Base-by-base conservation (phyloP, 2,797 vertebrate species). In the Discoglossus pictus region DNA sequence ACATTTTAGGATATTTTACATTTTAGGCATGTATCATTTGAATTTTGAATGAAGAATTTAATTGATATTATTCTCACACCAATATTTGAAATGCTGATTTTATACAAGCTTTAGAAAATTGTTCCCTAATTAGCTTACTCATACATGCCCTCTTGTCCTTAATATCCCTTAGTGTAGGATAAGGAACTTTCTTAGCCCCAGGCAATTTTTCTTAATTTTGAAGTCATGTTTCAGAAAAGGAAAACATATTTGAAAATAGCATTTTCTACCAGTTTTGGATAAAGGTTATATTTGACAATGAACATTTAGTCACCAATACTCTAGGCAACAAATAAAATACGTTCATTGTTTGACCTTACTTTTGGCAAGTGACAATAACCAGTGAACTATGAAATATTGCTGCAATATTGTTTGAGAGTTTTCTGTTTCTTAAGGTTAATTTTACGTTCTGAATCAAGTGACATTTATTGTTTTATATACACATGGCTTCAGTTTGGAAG, bases 381-480 rank as follows among this genome's bases (percentile, higher is more conserved):
- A 68, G 67, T 76, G 82, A 87, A 83, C 85, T 79, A 73, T 65
- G 66, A 80, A 80, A 81, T 83, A 78, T 74, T 76, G 75, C 74
- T 79, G 75, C 74, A 82, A 67, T 75, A 77, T 79, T 79, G 78
- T 79, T 78, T 68, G 62, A 56, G 78, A 81, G 76, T 83, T 79
- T 73, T 77, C 80, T 82, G 80, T 80, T 82, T 82, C 74, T 80
- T 71, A 64, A 82, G 80, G 87, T 84, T 86, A 87, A 88, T 87
- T 84, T 77, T 77, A 64, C 77, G 78, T 78, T 85, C 83, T 75
- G 79, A 84, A 82, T 79, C 73, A 79, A 83, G 79, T 67, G 79
- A 84, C 83, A 82, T 87, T 85, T 84, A 81, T 87, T 84, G 82
- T 83, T 86, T 79, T 79, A 65, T 84, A 86, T 87, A 62, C 85